phyloP scores from a whole-genome alignment of 1,140 invertebrate species.

The Conus betulinus region DNA sequence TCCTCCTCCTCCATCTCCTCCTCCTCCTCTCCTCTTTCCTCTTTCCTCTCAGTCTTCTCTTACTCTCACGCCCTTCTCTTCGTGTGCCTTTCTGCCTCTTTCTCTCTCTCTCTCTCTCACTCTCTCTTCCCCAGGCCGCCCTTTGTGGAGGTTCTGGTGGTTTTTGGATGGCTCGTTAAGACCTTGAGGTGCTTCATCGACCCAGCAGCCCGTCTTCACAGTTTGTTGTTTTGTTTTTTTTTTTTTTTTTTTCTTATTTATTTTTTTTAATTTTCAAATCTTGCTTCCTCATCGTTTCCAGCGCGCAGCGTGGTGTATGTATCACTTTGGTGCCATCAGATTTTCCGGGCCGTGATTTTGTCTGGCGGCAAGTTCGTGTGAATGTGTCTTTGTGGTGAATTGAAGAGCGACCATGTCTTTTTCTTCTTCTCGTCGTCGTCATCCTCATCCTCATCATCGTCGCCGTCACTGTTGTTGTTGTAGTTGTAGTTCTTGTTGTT shows the following conservation, averaged over 20 bases:
- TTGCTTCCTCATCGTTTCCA: constrained; percentile 6
- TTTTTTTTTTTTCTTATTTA: neutral
- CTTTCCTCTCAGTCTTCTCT: neutral
- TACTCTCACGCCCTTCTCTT: neutral
- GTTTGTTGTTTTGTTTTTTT: neutral
- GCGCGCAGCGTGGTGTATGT: too few species aligned
- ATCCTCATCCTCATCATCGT: too few species aligned
- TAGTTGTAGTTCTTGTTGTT: too few species aligned
- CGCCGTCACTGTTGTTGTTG: too few species aligned
- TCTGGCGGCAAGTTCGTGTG: too few species aligned
- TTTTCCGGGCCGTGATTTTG: too few species aligned
- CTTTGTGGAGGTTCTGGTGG: neutral
- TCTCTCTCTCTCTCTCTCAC: neutral
- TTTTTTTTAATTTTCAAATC: neutral
- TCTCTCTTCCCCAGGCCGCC: too few species aligned
- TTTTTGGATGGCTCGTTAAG: neutral
- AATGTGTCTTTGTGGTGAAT: too few species aligned
- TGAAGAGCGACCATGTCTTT: too few species aligned
- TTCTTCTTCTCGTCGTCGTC: too few species aligned
- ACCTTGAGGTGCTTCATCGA: neutral
- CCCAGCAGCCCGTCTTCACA: neutral
- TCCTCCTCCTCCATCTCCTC: neutral
- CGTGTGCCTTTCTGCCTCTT: neutral
- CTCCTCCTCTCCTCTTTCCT: neutral
- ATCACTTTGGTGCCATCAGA: too few species aligned